Percentiles rank a stretch among this genome's conserved stretches.
These are phyloP conservation scores for Ptyas mucosa DNA, from an alignment of 2,113 vertebrate genomes.

Conservation along the genomic window DNA sequence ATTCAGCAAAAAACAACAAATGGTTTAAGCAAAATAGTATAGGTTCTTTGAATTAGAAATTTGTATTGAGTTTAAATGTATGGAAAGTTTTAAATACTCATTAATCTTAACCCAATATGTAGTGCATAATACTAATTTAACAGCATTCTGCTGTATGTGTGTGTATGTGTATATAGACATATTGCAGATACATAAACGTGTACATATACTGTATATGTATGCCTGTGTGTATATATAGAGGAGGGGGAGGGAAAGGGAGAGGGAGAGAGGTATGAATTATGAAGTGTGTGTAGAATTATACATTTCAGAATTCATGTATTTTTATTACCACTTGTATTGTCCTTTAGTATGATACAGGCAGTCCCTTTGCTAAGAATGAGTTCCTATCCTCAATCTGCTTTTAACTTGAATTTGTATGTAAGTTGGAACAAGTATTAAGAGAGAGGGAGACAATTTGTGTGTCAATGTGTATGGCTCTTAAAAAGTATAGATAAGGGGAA, in stretches of 20 bases:
- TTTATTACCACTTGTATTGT: not conserved
- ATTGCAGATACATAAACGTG: not conserved
- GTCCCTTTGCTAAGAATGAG: too few relatives aligned
- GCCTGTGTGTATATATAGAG: not conserved
- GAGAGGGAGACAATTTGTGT: not conserved
- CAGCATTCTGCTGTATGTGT: not conserved
- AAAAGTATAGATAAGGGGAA: not conserved
- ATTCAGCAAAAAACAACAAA: not conserved
- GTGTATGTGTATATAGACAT: not conserved
- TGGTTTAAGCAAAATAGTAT: not conserved
- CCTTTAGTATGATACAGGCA: not conserved
- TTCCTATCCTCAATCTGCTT: too few relatives aligned
- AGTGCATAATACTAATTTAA: not conserved
- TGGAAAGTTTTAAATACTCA: not conserved
- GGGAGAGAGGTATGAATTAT: not conserved
- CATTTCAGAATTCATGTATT: not conserved
- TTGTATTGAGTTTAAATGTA: conserved; percentile 10
- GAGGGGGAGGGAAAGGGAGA: not conserved
- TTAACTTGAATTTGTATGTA: too few relatives aligned
- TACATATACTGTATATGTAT: not conserved
- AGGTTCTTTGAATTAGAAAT: not conserved
- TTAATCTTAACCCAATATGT: not conserved
- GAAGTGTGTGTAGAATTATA: not conserved
- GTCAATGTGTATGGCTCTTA: not conserved
- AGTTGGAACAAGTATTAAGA: too few relatives aligned